These are phyloP conservation scores for Valencia hispanica DNA, from an alignment of 2,797 vertebrate species.

Conservation along the genomic window DNA sequence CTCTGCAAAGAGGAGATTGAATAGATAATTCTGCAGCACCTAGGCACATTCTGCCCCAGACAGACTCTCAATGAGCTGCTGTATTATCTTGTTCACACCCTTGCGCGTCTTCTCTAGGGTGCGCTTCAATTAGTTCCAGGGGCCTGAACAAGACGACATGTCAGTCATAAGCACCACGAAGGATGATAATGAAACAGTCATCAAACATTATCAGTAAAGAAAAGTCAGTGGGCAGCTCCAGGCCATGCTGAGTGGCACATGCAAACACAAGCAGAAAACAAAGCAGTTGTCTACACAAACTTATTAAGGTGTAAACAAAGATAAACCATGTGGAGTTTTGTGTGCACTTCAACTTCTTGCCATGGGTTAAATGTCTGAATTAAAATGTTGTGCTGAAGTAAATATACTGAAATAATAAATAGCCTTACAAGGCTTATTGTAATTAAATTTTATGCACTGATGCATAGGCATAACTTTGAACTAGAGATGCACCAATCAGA, in stretches of 20 bases:
- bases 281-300: conserved; percentile 24
- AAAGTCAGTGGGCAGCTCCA: conserved; percentile 50
- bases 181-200: conserved; percentile 66
- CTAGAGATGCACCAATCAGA: not conserved
- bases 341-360: not conserved
- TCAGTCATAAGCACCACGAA: conserved; percentile 48
- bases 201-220: conserved; percentile 54
- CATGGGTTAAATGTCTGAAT: not conserved
- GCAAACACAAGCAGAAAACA: conserved; percentile 32
- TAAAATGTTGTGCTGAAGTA: not conserved
- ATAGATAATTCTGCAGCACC: conserved; percentile 67
- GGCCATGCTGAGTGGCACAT: conserved; percentile 43
- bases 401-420: not conserved
- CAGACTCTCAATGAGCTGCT: conserved; percentile 42
- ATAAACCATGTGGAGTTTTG: conserved; percentile 10
- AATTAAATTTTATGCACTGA: not conserved
- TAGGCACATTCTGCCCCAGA: conserved; percentile 46
- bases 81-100: conserved; percentile 50
- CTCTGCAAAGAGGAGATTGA: conserved; percentile 54
- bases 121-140: conserved; percentile 34
- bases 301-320: not conserved
- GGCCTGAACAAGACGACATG: conserved; percentile 37
- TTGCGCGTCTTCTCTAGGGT: conserved; percentile 26
- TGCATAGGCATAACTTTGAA: not conserved
- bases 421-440: not conserved